Percentiles rank a stretch among this genome's conserved stretches.
phyloP scores from a whole-genome alignment of 2,888 invertebrate genomes.

The Elmis aenea region DNA sequence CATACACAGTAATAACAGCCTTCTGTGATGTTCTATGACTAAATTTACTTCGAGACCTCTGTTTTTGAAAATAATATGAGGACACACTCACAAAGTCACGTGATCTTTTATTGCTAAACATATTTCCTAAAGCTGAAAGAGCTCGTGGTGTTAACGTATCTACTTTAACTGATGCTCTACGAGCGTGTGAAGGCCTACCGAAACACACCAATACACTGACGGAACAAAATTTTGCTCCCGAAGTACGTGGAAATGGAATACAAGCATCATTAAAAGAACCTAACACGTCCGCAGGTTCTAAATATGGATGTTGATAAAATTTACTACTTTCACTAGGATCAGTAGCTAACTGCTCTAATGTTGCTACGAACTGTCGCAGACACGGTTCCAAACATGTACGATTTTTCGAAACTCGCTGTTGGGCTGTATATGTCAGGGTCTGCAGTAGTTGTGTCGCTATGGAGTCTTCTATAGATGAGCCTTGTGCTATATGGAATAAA shows the following conservation, averaged over 20 bases:
- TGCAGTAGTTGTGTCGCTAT: slow-evolving; percentile 72
- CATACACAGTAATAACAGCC: slow-evolving; percentile 69
- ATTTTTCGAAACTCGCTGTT: slow-evolving; percentile 78
- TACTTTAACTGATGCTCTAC: slow-evolving; percentile 64
- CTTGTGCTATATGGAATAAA: slow-evolving; percentile 62
- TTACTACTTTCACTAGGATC: slow-evolving; percentile 51
- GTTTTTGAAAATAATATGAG: slow-evolving; percentile 70
- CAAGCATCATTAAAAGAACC: slow-evolving; percentile 64
- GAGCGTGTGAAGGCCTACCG: slow-evolving; percentile 62
- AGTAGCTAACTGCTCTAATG: slow-evolving; percentile 59
- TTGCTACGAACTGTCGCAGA: slow-evolving; percentile 62
- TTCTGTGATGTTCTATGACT: slow-evolving; percentile 32
- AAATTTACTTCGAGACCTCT: slow-evolving; percentile 29
- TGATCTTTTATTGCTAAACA: slow-evolving; percentile 36
- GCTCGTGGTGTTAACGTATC: slow-evolving; percentile 77
- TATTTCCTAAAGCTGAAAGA: slow-evolving; percentile 62
- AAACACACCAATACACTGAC: slow-evolving; percentile 84
- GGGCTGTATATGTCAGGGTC: slow-evolving; percentile 73
- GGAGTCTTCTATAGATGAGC: slow-evolving; percentile 58
- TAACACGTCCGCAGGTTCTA: slow-evolving; percentile 35
- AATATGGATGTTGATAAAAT: slow-evolving; percentile 24
- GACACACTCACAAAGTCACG: slow-evolving; percentile 51
- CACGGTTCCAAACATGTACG: slow-evolving; percentile 86
- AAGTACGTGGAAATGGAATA: slow-evolving; percentile 91
- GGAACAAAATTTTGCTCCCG: slow-evolving; percentile 88